Base-by-base conservation (phyloP, 2,888 invertebrate species). In the Teleogryllus oceanicus region DNA sequence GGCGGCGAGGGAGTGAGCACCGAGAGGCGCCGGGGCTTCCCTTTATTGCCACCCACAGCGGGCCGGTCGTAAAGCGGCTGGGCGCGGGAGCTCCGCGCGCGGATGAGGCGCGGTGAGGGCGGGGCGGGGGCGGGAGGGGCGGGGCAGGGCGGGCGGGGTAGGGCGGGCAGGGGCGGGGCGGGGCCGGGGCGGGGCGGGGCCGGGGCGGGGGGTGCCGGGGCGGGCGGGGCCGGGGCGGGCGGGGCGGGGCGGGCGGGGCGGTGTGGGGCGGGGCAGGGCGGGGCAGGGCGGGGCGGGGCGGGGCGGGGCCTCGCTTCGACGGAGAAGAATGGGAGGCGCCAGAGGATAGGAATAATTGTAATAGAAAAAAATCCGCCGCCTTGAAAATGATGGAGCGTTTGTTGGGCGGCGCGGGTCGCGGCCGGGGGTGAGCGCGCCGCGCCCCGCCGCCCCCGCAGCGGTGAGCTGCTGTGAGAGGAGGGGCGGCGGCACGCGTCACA, bases 11-110 rank as follows among this genome's bases (percentile, higher is more conserved):
- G 37, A 37, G 37, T 5, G 37, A 0, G 37, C 37, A 37, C 37
- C 37, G 37, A 5, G 37, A 37, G 37, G 37, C 37, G 37, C 37
- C 62, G 62, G 78, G 80, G 75, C 77, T 76, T 80, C 78, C 76
- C 77, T 80, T 80, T 80, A 80, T 80, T 80, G 75, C 80, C 80
- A 80, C 80, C 80, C 80, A 75, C 80, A 75, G 78, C 51, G 80
- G 24, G 74, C 62, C 51, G 77, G 79, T 76, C 20, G 75, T 62
- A 62, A 62, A 62, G 62, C 62, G 62, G n/a, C 62, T 13, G 62
- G 62, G 16, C 62, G n/a, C 16, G n/a, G 62, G 62, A 62, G 62
- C n/a, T 4, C 10, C 13, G 62, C n/a, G 62, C 62, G 18, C 13
- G 62, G 62, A 62, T 8, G 62, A 18, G 16, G 18, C 62, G 5